phyloP scores from a whole-genome alignment of 2,888 invertebrate species.

The Mesoligia furuncula region DNA sequence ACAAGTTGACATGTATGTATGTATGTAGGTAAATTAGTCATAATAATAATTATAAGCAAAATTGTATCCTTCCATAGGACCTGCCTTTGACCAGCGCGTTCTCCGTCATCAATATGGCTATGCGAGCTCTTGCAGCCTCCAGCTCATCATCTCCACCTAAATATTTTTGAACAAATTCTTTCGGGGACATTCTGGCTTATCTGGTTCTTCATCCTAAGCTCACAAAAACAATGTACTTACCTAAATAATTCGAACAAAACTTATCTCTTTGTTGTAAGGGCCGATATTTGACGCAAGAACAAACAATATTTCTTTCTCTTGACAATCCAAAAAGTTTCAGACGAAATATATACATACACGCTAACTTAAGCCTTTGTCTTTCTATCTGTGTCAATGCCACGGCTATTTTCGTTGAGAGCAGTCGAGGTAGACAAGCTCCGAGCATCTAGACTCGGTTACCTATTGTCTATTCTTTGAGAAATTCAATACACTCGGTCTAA shows the following conservation, averaged over 20 bases:
- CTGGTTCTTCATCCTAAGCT: neutral
- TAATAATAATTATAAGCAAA: neutral
- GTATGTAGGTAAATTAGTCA: neutral
- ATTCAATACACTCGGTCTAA: neutral
- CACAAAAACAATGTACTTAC: neutral
- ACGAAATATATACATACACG: neutral
- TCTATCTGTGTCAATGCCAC: conserved; percentile 51
- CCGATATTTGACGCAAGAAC: conserved; percentile 1
- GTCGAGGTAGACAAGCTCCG: conserved; percentile 36
- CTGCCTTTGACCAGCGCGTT: neutral
- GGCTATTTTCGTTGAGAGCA: conserved; percentile 47
- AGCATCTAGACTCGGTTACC: conserved; percentile 22
- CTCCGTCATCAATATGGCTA: neutral
- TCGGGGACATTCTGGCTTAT: neutral
- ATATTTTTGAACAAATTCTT: neutral
- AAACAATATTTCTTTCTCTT: neutral
- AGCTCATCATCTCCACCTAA: neutral
- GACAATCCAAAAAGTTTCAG: neutral
- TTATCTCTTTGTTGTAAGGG: neutral
- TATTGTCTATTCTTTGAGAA: conserved; percentile 45
- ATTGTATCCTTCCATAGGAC: neutral
- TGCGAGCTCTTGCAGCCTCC: neutral
- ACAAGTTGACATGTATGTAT: neutral
- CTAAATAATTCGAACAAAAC: neutral
- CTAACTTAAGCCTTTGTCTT: conserved; percentile 7